Conservation (phyloP, 2,888 invertebrate species). For the Andrena praecox region DNA sequence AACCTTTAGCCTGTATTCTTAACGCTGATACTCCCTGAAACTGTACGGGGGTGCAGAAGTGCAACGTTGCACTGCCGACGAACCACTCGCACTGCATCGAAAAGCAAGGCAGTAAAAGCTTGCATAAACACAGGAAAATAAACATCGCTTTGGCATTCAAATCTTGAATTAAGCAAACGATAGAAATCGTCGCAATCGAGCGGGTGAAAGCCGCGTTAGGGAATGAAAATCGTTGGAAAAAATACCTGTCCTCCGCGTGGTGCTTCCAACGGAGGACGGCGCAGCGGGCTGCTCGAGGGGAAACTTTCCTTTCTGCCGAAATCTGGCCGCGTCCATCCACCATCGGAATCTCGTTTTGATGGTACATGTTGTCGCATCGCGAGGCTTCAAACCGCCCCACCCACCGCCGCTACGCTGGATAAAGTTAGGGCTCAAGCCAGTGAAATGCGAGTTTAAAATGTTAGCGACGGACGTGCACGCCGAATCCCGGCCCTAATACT, state of each 20-base stretch:
- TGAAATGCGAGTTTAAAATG: conserved; percentile 84
- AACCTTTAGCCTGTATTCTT: conserved; percentile 1
- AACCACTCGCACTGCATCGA: not conserved
- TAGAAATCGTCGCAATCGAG: not conserved
- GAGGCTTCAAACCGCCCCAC: conserved; percentile 70
- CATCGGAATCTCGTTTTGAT: conserved; percentile 74
- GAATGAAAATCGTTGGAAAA: not conserved
- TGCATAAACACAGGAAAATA: not conserved
- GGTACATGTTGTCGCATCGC: conserved; percentile 74
- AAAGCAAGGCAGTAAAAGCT: no score
- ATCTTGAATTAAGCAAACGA: not conserved
- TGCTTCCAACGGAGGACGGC: conserved; percentile 17
- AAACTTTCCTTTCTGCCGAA: conserved; percentile 64
- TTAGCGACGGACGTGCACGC: conserved; percentile 75
- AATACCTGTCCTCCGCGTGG: not conserved
- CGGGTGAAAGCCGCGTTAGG: not conserved
- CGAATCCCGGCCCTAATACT: conserved; percentile 75
- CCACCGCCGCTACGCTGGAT: conserved; percentile 59
- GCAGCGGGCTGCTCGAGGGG: conserved; percentile 29
- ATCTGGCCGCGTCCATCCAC: conserved; percentile 54
- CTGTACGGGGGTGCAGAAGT: not conserved
- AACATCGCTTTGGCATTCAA: not conserved
- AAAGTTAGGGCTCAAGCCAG: conserved; percentile 83
- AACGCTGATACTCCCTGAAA: conserved; percentile 2
- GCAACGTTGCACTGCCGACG: not conserved